Evolutionary conservation across 1,140 invertebrate genomes (phyloP), one percentile per base, ranked within the genome.

Genomic region (Asobara japonica): DNA sequence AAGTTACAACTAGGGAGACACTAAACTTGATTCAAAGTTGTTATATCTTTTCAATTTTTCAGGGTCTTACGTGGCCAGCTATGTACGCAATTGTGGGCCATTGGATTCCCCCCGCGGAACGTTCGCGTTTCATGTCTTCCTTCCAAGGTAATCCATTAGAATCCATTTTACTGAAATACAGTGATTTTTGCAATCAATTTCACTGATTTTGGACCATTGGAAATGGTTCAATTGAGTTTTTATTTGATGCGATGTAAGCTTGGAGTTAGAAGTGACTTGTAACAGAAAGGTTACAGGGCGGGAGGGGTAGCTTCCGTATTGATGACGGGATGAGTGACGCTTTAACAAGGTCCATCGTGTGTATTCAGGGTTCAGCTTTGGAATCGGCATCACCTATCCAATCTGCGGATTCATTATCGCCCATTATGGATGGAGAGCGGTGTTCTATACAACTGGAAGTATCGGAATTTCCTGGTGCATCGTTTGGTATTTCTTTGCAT

Each of bases 31-130:
- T n/a, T 18, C n/a, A 33, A 36, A 56, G 51, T 38, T 0, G 8
- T 13, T 65, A 51, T 5, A 4, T 25, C 61, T 51, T 33, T 61
- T 36, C 62, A 8, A 77, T 51, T 81, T 77, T 87, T 67, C 77
- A 94, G 93, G 94, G 95, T 60, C 88, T 96, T 30, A 95, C 94
- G 2, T 96, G 94, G 91, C 94, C 95, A 29, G 92, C 94, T 0
- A 95, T 95, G 91, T 95, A 95, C 83, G 92, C 93, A 13, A 89
- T 95, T 41, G 93, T 95, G 76, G 92, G 93, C n/a, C 91, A 92
- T 76, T 96, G 95, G 94, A 94, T 95, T 69, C 95, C 94, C 13
- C 89, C 92, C 1, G 87, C 90, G 18, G 94, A 96, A 84, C 89
- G 93, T 61, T 94, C 92, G 29, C 87, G 92, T 68, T 92, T 94